Base-by-base conservation (phyloP, 2,797 vertebrate species). In the Chelmon rostratus region DNA sequence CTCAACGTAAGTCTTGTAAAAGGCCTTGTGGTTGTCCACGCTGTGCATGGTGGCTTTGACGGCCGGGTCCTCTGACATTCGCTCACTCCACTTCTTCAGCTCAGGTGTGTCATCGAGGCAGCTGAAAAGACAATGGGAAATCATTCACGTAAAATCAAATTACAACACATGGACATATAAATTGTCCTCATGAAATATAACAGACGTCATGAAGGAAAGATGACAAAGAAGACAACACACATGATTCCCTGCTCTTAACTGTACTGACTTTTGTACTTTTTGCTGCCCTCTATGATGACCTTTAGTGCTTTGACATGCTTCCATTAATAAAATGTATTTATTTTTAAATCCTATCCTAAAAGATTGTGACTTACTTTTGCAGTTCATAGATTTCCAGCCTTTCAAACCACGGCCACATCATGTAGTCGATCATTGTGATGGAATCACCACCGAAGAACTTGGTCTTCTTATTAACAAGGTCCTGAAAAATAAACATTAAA, bases 371-470 rank as follows among this genome's bases (percentile, higher is more conserved):
- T 77, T 90, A 96, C 96, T 86, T 70, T n/a, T 86, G 66, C 42
- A 95, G 40, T 0, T 80, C 82, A 68, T 89, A 94, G 1, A 86
- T 1, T 67, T 96, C 95, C 57, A 97, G 82, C 50, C 97, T 97
- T 86, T 99, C 97, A 93, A 99, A 97, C 96, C 97, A 99, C 0
- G 98, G 98, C 98, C 97, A 99, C 58, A 98, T 95, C 95, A 99
- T 90, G 94, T 99, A 99, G 91, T 99, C 98, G 16, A 97, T 89
- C 97, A 99, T 97, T 54, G 96, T 95, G 85, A 97, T 21, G 0
- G 94, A 93, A 75, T 97, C 91, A 12, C 97, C 97, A 6, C 96
- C 96, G 18, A 96, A 97, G 85, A 95, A 99, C 64, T 89, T 74
- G 0, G 93, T 96, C 86, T 97, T 97, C 86, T 92, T 93, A 35